Percentiles rank a stretch among this genome's conserved stretches.
Conservation (phyloP, 1,140 invertebrate species). For the Dendrolimus punctatus region DNA sequence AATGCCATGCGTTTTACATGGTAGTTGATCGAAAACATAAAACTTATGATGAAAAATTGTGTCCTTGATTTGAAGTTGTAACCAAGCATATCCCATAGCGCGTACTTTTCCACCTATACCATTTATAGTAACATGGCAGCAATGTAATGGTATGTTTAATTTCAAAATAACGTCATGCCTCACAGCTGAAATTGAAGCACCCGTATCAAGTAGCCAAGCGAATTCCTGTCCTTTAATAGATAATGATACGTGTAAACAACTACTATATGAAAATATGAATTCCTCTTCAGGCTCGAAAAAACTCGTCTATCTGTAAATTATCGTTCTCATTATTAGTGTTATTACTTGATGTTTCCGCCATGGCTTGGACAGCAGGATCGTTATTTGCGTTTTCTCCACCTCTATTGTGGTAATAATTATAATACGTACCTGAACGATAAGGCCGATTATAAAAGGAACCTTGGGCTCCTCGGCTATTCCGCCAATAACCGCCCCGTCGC, state of each 20-base stretch:
- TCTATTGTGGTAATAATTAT: no score
- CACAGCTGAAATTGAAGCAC: conserved; percentile 19
- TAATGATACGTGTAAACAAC: neutral
- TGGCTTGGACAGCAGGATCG: no score
- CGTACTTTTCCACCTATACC: conserved; percentile 20
- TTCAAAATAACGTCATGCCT: no score
- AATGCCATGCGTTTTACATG: conserved; percentile 16
- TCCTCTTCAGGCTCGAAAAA: conserved; percentile 15
- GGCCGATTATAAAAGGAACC: no score
- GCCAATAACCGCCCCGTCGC: no score
- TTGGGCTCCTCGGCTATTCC: no score
- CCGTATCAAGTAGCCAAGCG: conserved; percentile 13
- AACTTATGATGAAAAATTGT: conserved; percentile 16
- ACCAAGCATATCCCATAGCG: conserved; percentile 16
- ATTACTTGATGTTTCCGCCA: conserved; percentile 3
- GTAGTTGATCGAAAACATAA: conserved; percentile 19
- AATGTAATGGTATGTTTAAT: conserved; percentile 16
- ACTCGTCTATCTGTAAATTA: no score
- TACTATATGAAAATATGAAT: conserved; percentile 5
- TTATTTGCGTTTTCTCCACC: no score
- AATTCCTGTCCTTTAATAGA: conserved; percentile 2
- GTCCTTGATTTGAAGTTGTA: conserved; percentile 8
- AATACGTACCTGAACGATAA: no score
- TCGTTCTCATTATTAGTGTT: neutral
- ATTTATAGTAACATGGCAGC: conserved; percentile 13